Evolutionary conservation across 2,113 vertebrate species (phyloP).

Genomic region (Toxotes jaculatrix): DNA sequence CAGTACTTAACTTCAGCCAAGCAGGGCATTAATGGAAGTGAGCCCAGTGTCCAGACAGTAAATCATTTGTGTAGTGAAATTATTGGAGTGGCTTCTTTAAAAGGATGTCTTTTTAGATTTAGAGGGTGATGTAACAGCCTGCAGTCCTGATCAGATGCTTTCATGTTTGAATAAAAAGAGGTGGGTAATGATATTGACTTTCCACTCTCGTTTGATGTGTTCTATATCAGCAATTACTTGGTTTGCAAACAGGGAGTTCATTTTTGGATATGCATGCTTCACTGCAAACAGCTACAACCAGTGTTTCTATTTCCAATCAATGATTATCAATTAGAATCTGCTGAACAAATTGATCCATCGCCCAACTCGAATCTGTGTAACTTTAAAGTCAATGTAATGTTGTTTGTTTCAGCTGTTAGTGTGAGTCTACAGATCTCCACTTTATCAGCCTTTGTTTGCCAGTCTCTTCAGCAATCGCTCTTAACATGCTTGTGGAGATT

Average conservation of each 20-base stretch:
- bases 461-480: neutral
- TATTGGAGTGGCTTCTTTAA: slow-evolving; percentile 28
- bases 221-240: slow-evolving; percentile 14
- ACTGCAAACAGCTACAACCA: slow-evolving; percentile 17
- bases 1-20: slow-evolving; percentile 33
- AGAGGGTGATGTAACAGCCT: neutral
- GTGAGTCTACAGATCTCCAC: slow-evolving; percentile 5
- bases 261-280: neutral
- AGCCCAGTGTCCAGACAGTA: slow-evolving; percentile 29
- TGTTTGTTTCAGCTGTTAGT: slow-evolving; percentile 12
- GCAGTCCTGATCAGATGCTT: neutral
- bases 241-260: slow-evolving; percentile 3
- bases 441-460: slow-evolving; percentile 11
- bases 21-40: slow-evolving; percentile 19
- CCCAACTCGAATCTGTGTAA: slow-evolving; percentile 1
- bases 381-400: slow-evolving; percentile 7
- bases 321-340: slow-evolving; percentile 26
- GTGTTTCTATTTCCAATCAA: slow-evolving; percentile 37
- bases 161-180: slow-evolving; percentile 16
- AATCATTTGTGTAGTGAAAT: slow-evolving; percentile 35
- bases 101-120: neutral
- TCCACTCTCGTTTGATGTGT: neutral
- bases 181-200: slow-evolving; percentile 13
- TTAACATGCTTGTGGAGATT: neutral
- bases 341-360: slow-evolving; percentile 46